A percentile compares a stretch with the other conserved stretches of the same genome.
Conservation (phyloP, 2,113 vertebrate species). For the Pipra filicauda region DNA sequence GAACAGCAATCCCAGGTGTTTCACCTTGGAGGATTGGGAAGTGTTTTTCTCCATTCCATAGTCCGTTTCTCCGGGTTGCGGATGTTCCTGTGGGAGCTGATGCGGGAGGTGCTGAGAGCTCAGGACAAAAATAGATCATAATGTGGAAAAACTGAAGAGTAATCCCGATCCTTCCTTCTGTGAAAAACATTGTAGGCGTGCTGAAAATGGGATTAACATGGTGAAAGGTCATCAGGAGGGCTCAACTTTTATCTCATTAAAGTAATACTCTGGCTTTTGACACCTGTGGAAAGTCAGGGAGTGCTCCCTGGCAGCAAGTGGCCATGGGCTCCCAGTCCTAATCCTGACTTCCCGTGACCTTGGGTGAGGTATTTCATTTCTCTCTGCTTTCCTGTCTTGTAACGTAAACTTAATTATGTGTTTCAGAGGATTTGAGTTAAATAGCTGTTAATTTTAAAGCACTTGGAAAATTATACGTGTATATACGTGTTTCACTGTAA, state of each 20-base stretch:
- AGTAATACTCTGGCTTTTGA: conserved; percentile 15
- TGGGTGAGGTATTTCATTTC: background rate
- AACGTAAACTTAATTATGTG: background rate
- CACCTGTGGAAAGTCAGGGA: background rate
- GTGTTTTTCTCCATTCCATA: background rate
- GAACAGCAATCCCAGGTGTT: background rate
- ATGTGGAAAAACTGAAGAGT: conserved; percentile 3
- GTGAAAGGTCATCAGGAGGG: background rate
- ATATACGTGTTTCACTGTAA: accelerated
- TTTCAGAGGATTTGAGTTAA: background rate
- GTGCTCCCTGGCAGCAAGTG: background rate
- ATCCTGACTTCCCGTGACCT: background rate
- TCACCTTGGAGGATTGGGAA: background rate
- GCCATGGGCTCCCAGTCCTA: background rate
- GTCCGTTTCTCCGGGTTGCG: background rate
- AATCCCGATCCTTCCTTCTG: background rate
- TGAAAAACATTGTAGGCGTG: background rate
- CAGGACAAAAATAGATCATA: background rate
- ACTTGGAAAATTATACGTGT: background rate
- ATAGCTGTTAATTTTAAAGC: background rate
- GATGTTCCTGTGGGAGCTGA: background rate
- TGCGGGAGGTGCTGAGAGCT: background rate
- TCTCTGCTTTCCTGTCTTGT: background rate
- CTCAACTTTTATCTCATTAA: conserved; percentile 22
- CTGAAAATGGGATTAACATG: conserved; percentile 23